A percentile compares a stretch with the other conserved stretches of the same genome.
These are phyloP conservation scores for Tokudaia muenninki DNA, from an alignment of 2,797 vertebrate genomes.

Conservation along the genomic window DNA sequence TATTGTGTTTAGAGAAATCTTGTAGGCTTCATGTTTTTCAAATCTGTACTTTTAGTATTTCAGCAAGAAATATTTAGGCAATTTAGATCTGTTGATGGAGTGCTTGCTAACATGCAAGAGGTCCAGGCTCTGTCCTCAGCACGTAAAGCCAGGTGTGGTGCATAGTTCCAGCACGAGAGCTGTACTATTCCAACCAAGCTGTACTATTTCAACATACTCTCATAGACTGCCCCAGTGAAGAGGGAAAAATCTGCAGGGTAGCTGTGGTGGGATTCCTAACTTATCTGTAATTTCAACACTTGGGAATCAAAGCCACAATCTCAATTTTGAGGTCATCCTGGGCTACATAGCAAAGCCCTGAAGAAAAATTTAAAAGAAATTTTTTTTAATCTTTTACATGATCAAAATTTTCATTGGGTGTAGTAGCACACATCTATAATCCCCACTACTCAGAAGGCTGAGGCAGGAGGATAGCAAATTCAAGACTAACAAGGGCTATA, in stretches of 20 bases:
- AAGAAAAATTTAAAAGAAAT: not conserved
- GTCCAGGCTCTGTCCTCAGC: not conserved
- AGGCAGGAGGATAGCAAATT: not conserved
- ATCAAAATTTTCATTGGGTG: not conserved
- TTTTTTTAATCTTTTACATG: not conserved
- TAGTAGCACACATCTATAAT: not conserved
- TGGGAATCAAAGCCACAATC: not conserved
- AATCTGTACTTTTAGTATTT: slow-evolving; percentile 41
- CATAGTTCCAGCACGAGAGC: not conserved
- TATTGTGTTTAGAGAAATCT: not conserved
- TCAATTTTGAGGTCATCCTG: not conserved
- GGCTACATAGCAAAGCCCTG: not conserved
- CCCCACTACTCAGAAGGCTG: not conserved
- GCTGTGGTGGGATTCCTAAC: not conserved
- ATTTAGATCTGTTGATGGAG: not conserved
- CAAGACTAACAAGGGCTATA: not conserved
- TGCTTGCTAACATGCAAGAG: too few species aligned
- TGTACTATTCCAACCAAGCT: not conserved
- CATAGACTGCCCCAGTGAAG: not conserved
- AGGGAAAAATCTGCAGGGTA: not conserved
- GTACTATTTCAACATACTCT: not conserved
- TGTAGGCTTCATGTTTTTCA: not conserved
- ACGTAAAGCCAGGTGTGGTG: not conserved
- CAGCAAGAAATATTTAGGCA: not conserved
- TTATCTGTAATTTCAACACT: not conserved